Evolutionary conservation across 2,888 invertebrate genomes (phyloP).

Genomic region (Dasysyrphus tricinctus): DNA sequence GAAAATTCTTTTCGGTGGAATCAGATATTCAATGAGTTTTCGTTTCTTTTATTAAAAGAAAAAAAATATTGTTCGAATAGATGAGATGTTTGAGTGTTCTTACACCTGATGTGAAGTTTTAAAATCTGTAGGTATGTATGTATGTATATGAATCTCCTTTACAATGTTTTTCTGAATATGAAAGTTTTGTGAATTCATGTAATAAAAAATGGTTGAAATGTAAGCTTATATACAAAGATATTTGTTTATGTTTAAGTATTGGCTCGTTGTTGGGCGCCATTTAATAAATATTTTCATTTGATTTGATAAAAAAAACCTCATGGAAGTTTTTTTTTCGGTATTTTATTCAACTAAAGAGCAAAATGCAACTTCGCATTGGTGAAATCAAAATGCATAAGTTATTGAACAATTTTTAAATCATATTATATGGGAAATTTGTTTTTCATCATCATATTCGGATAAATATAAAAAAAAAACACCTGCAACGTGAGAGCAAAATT

Average conservation of each 20-base stretch:
- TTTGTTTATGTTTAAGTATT: not conserved
- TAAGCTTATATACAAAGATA: too few relatives aligned
- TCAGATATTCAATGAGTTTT: conserved; percentile 14
- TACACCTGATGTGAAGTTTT: conserved; percentile 25
- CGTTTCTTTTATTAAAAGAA: not conserved
- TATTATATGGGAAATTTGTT: not conserved
- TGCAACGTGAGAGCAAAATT: not conserved
- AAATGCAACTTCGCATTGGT: not conserved
- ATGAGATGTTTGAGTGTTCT: conserved; percentile 21
- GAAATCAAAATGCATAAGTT: not conserved
- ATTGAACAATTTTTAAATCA: not conserved
- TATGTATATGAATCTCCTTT: too few relatives aligned
- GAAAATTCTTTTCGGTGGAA: conserved; percentile 12
- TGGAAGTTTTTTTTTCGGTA: not conserved
- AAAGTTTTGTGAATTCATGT: not conserved
- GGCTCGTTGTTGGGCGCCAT: not conserved
- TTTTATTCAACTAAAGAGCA: not conserved
- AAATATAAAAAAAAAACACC: not conserved
- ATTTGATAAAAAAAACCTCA: not conserved
- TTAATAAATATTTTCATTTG: not conserved
- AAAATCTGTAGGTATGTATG: not conserved
- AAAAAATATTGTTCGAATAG: conserved; percentile 12
- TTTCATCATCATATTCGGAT: too few relatives aligned
- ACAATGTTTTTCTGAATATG: not conserved
- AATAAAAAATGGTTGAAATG: not conserved